Conservation (phyloP, 2,888 invertebrate species). For the Pristionchus maxplancki region DNA sequence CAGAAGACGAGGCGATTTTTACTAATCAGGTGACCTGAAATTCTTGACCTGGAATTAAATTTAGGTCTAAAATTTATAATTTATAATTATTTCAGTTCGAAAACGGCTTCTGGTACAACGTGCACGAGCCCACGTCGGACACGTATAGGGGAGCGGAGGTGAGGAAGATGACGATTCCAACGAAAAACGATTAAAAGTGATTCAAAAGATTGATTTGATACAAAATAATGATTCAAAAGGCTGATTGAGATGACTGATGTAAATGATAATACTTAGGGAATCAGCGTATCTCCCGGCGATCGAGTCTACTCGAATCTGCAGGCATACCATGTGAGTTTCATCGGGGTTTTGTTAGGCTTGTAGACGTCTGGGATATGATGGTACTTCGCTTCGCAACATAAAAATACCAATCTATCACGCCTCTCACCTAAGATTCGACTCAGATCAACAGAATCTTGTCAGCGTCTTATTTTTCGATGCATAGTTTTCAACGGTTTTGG, state of each 20-base stretch:
- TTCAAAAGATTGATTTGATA: too few relatives aligned
- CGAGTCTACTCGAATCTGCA: conserved; percentile 46
- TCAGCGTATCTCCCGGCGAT: conserved; percentile 52
- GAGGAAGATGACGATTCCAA: neutral
- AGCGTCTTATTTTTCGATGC: too few relatives aligned
- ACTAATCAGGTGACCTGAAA: neutral
- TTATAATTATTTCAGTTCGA: neutral
- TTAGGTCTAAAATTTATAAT: neutral
- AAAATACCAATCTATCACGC: too few relatives aligned
- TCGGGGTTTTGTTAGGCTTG: too few relatives aligned
- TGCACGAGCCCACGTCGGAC: conserved; percentile 66
- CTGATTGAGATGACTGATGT: too few relatives aligned
- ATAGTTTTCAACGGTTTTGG: too few relatives aligned
- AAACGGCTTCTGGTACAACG: conserved; percentile 61
- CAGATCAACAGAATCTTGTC: too few relatives aligned
- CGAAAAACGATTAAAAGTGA: neutral
- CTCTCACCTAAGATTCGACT: too few relatives aligned
- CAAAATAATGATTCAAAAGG: too few relatives aligned
- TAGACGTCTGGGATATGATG: too few relatives aligned
- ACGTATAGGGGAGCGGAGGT: conserved; percentile 47
- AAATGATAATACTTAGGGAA: conserved; percentile 47
- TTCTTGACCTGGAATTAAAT: neutral
- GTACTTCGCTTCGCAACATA: too few relatives aligned
- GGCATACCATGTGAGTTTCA: conserved; percentile 27
- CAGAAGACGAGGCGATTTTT: neutral